Base-by-base conservation (phyloP, 2,113 vertebrate species). In the Tachycineta bicolor region DNA sequence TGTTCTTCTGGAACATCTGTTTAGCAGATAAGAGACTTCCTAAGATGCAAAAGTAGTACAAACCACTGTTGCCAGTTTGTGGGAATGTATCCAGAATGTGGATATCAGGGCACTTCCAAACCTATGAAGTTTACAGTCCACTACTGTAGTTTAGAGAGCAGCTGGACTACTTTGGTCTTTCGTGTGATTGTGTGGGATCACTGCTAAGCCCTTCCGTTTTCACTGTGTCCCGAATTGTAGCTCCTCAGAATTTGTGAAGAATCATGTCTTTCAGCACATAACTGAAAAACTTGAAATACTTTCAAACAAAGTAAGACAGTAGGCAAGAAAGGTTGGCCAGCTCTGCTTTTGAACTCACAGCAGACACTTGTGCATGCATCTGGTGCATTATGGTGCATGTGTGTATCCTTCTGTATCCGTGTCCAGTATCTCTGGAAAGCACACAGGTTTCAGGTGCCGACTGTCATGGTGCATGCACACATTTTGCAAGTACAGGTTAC, bases 311-410 rank as follows among this genome's bases (percentile, higher is more conserved):
- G 15, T 62, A 53, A 63, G 73, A 14, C 49, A 67, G 34, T 33
- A 71, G 31, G 24, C 47, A 52, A 49, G 75, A 69, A 76, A 79
- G 33, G 18, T 81, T 78, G 41, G 39, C 39, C 56, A 78, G 37
- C 73, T 92, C 95, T 94, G 79, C 71, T 55, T 92, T 47, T 52
- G 24, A 83, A 53, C 37, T 90, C 76, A 75, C 64, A 16, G 1
- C 3, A 83, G 79, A 63, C 93, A 92, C 76, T 81, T 70, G 34
- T 92, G 82, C 79, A 83, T 95, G 94, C 55, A 77, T 90, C 79
- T 88, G 63, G 31, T 84, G 75, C 68, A 11, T 77, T 67, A 23
- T 22, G 62, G 80, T 89, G 96, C 79, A 80, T 67, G 70, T n/a
- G 70, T n/a, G 6, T 63, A 14, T 88, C 23, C 59, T 75, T 46